Conservation (phyloP, 2,113 vertebrate species). For the Tragulus kanchil region DNA sequence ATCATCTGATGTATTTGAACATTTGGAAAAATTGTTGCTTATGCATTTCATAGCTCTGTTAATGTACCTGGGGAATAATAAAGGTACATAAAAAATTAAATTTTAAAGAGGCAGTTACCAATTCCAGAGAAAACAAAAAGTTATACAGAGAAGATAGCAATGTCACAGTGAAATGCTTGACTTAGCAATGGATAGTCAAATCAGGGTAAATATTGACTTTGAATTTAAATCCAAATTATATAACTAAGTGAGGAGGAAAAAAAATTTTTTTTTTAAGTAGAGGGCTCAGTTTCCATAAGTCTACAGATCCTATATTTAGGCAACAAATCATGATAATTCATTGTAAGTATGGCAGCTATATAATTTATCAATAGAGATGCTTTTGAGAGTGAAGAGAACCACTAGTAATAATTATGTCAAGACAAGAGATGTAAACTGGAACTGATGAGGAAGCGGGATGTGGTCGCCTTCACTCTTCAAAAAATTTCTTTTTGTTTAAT, state of each 20-base stretch:
- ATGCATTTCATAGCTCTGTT: background rate
- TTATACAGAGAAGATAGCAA: constrained; percentile 9
- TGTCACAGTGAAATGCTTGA: background rate
- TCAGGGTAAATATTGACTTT: background rate
- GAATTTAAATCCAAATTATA: constrained; percentile 25
- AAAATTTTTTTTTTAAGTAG: background rate
- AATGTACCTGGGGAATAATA: background rate
- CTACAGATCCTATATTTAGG: background rate
- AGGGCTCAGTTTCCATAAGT: background rate
- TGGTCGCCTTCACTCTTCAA: background rate
- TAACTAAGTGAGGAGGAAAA: background rate
- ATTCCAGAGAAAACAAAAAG: constrained; percentile 7
- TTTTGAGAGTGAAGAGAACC: background rate
- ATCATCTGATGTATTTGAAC: background rate
- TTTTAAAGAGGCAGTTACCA: background rate
- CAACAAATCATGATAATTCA: too few species aligned
- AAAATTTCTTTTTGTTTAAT: background rate
- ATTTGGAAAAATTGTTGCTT: background rate
- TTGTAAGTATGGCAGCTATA: background rate
- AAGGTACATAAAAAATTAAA: background rate
- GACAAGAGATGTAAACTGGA: background rate
- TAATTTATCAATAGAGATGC: background rate
- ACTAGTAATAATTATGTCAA: background rate
- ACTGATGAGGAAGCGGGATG: background rate
- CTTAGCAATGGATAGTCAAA: background rate